Evolutionary conservation across 2,113 vertebrate species (phyloP), one percentile per base, ranked within the genome.

Genomic region (Sakesphorus luctuosus): DNA sequence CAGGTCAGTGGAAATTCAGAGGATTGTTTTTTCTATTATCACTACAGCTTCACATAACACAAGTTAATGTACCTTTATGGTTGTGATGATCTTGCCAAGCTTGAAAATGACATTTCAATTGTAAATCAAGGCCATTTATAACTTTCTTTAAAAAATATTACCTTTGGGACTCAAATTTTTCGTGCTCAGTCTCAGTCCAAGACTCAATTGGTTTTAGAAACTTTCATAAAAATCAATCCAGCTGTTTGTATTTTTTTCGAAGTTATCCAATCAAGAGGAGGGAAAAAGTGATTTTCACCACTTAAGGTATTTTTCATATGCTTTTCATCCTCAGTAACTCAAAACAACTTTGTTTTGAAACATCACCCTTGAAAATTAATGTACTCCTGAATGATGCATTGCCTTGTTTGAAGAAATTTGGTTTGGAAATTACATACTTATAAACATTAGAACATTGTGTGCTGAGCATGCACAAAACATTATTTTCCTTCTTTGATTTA

Each of bases 351-450:
- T 82, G 81, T 93, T 96, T 96, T 90, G 76, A 94, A 93, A 78
- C 53, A 76, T 89, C 46, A 92, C 6, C 47, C 28, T 81, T 94
- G 78, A 75, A 94, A 88, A 81, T 58, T 43, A 84, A 87, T 47
- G 40, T 74, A 87, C 26, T 83, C 29, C 36, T 84, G 62, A 74
- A 81, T 94, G 94, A 96, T 95, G 58, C 79, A 92, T 74, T 89
- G 55, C 90, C 31, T 80, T 95, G 47, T 88, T 93, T 91, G 84
- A 91, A 95, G 88, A 96, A 92, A 97, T 95, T 91, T 96, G 62
- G 61, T 73, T 97, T 97, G 88, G 90, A 97, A 96, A 96, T 96
- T 71, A 87, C 81, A 79, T 46, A 67, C 88, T 94, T 89, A 79
- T 40, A 94, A 95, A 86, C 69, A 84, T 97, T 73, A 94, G 78